Base-by-base conservation (phyloP, 1,140 invertebrate genomes). In the Macrostomum lignano region DNA sequence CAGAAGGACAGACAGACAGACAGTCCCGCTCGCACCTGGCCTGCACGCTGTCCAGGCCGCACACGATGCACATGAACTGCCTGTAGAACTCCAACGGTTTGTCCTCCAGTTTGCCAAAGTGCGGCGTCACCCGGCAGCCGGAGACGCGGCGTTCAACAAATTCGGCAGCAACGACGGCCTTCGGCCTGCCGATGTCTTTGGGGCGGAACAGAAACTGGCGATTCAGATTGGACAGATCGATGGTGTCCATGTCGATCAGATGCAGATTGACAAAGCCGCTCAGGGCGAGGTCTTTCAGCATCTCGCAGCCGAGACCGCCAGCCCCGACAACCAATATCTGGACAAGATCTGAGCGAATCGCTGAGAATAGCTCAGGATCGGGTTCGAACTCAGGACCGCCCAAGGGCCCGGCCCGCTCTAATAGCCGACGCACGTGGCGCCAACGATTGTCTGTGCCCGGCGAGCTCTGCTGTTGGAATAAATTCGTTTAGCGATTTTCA, bases 191-290 rank as follows among this genome's bases (percentile, higher is more conserved):
- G 46, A 94, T 76, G 59, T 94, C 84, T 47, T 72, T 72, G 31
- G 72, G 70, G 58, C 61, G 52, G 57, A 96, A 96, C 13, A 96
- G 55, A 57, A 96, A 96, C 48, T 96, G 86, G 36, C 86, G 64
- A 55, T 94, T 96, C 23, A 96, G 65, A 62, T 96, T 96, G 3
- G 86, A 93, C 28, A 96, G 56, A 55, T 96, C 86, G 42, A 94
- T 91, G 0, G 74, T 88, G 53, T 96, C 86, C 86, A 94, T 94
- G 52, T 96, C 86, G 36, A 96, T 84, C 1, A 94, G 70, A 57
- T 91, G 72, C 40, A 94, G 71, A 43, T 84, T 68, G 40, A 68
- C 67, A 49, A 94, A 91, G 1, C 86, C 86, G 69, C 88, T 75
- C 13, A 91, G 57, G 9, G 75, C 77, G 41, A 96, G 59, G 61